Evolutionary conservation across 2,797 vertebrate genomes (phyloP), one percentile per base, ranked within the genome.

Genomic region (Leuciscus waleckii): DNA sequence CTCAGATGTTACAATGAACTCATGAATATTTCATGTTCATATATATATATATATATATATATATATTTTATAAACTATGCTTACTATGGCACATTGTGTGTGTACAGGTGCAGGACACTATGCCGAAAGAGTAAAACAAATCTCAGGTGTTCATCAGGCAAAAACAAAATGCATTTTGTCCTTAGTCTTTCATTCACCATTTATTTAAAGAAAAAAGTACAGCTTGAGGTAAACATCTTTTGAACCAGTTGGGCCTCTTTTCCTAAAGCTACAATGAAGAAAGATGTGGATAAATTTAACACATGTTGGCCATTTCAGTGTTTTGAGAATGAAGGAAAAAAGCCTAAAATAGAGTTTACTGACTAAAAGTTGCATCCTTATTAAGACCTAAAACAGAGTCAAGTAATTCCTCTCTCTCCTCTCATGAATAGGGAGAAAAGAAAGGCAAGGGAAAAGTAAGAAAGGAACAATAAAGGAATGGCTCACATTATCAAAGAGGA

Each of bases 331-430:
- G 13, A 35, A 56, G 23, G 51, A 76, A 13, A 77, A 68, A 56
- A 58, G 23, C 63, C 26, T 49, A 29, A 86, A 82, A 83, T 75
- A 71, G 69, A 76, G 69, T 56, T 68, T 74, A 37, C 46, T 41
- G 73, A 61, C 56, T 68, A 68, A 68, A 49, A 73, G 7, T 11
- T 51, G 17, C 10, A 46, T 23, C 8, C 26, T 43, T n/a, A 73
- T 71, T 46, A 37, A 10, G 32, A 71, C 73, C 49, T 65, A 32
- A 65, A 74, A n/a, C 41, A 80, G 19, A 65, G 78, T 81, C 49
- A 86, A 51, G 41, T 71, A 41, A 79, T 23, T 51, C 8, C 56
- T 70, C 49, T 71, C 39, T 68, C 56, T 70, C 29, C 39, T n/a
- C 32, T 19, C 14, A 35, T 39, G 8, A 35, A 49, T 23, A 85